A percentile compares a stretch with the other conserved stretches of the same genome.
Evolutionary conservation across 2,888 invertebrate species (phyloP).

Genomic region (Helleia helle): DNA sequence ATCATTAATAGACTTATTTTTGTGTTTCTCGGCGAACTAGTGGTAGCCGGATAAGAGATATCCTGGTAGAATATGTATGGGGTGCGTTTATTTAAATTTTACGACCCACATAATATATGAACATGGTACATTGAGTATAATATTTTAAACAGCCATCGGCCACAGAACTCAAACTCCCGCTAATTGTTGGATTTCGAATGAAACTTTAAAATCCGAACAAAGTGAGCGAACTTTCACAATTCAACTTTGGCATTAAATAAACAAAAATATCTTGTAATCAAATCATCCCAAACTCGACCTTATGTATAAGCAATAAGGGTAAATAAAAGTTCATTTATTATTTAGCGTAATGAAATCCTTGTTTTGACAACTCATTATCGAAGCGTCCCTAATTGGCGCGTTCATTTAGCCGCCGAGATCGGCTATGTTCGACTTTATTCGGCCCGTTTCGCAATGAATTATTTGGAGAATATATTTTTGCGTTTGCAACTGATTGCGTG

Average conservation of each 20-base stretch:
- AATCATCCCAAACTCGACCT: slow-evolving; percentile 27
- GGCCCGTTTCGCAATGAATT: slow-evolving; percentile 38
- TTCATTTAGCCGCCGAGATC: slow-evolving; percentile 39
- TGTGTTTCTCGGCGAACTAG: too few relatives aligned
- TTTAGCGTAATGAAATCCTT: slow-evolving; percentile 37
- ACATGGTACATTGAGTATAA: not conserved
- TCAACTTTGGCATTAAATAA: slow-evolving; percentile 61
- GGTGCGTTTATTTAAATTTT: too few relatives aligned
- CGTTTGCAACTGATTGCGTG: slow-evolving; percentile 62
- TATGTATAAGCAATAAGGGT: slow-evolving; percentile 28
- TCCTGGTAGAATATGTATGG: too few relatives aligned
- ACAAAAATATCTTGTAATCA: slow-evolving; percentile 24
- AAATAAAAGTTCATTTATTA: slow-evolving; percentile 19
- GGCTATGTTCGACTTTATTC: slow-evolving; percentile 32
- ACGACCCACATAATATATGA: too few relatives aligned
- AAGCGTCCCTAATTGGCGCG: slow-evolving; percentile 59
- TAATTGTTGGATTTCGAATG: slow-evolving; percentile 58
- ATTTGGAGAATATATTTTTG: slow-evolving; percentile 58
- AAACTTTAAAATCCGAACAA: slow-evolving; percentile 59
- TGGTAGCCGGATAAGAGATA: too few relatives aligned
- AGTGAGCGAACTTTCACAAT: slow-evolving; percentile 60
- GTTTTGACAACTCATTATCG: slow-evolving; percentile 71
- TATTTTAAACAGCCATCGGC: slow-evolving; percentile 2
- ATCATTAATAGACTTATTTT: too few relatives aligned
- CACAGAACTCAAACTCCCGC: slow-evolving; percentile 28